Evolutionary conservation across 2,797 vertebrate species (phyloP), one percentile per base, ranked within the genome.

Genomic region (Rallus crepitans): DNA sequence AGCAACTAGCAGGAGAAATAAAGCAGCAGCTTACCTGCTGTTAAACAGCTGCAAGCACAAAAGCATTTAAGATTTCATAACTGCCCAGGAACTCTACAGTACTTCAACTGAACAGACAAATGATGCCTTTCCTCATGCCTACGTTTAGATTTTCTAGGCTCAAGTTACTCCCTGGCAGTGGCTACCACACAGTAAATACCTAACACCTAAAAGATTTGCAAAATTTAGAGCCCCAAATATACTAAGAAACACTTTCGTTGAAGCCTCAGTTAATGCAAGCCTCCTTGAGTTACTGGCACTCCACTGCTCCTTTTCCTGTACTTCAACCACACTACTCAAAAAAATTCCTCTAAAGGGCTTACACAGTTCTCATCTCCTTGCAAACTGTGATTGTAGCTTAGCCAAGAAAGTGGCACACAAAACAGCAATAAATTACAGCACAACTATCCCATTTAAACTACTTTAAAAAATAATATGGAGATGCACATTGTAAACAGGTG

Each of bases 21-120:
- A 66, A 1, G 12, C 37, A 33, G 96, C 66, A 52, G 96, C 66
- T 89, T 69, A 83, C 33, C 2, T 93, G 47, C 39, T 90, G 12
- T 90, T 91, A 94, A 42, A 95, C 82, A 93, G 91, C 89, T 95
- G 83, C 92, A 97, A 96, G 96, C 82, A 97, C 76, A 96, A 95
- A 94, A 97, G 96, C 94, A 89, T 86, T 90, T 85, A 84, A 95
- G 83, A 84, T 93, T 93, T 90, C 0, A 0, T 61, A 95, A 94
- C 48, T 85, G 66, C 89, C 87, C 69, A 94, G 55, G 42, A 94
- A 63, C 39, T 47, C 78, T 39, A 71, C 2, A 30, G 27, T 64
- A 31, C 31, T 81, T 64, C 53, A 63, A 39, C 45, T 68, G 63
- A 75, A 68, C 23, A 57, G 37, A 60, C 52, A 48, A 50, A 25